Evolutionary conservation across 1,140 invertebrate genomes (phyloP), one percentile per base, ranked within the genome.

Genomic region (Polypedilum pembai): DNA sequence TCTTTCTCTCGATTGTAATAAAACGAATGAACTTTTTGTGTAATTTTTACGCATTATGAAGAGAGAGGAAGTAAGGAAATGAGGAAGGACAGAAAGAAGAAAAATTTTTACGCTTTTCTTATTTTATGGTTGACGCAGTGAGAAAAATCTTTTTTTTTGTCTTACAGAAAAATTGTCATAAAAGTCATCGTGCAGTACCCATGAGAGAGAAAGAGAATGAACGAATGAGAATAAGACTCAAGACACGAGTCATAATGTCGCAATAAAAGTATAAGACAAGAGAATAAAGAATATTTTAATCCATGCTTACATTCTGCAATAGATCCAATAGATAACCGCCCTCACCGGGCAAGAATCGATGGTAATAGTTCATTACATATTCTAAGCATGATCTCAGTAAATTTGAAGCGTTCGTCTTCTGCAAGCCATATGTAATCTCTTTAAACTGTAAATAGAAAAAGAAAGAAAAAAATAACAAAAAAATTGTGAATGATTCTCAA

Each of bases 371-470:
- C 2, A 79, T 75, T 1, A 80, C 80, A 63, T 81, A 82, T 4
- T 78, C 81, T 33, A 83, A 79, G 72, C 82, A 80, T 5, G 82
- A 77, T 74, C 79, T 79, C 8, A 85, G 74, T 20, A 86, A 87
- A 33, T 83, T 82, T 2, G 83, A 83, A 1, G 83, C 83, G 41
- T 85, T 86, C 8, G 83, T 85, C 77, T 86, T 88, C 75, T 89
- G 88, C 75, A 88, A 91, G 0, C 90, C 90, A 45, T 88, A 84
- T 0, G 85, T 88, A 18, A 89, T 79, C 3, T 85, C 85, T 8
- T 80, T 85, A 77, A 90, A 90, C 84, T 89, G 79, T 69, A 72
- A 74, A 66, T 21, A 69, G 17, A 69, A 18, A 69, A 20, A 21
- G 65, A 20, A 21, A 69, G 63, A 66, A 17, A 56, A 56, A 56